phyloP scores from a whole-genome alignment of 2,113 vertebrate genomes.

The Buteo buteo region DNA sequence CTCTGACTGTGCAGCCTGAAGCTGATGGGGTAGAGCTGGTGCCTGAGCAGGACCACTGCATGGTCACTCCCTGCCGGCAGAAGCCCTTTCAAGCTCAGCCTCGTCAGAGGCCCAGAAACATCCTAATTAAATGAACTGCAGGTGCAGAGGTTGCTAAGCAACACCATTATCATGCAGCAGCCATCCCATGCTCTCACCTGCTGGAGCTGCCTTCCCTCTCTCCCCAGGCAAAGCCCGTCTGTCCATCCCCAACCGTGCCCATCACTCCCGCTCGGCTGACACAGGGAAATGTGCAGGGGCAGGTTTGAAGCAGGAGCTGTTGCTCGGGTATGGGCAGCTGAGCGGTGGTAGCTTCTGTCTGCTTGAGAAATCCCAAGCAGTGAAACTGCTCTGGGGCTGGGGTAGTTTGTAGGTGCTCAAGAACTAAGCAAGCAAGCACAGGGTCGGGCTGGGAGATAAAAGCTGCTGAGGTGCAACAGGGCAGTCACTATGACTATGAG shows the following conservation, averaged over 20 bases:
- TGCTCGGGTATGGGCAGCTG: neutral
- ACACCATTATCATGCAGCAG: neutral
- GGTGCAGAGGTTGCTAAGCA: constrained; percentile 61
- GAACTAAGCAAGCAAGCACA: neutral
- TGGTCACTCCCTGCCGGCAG: neutral
- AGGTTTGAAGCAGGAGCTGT: neutral
- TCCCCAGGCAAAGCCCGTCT: neutral
- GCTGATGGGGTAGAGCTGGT: neutral
- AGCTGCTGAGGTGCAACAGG: neutral
- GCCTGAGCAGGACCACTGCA: neutral
- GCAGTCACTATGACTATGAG: neutral
- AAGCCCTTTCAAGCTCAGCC: neutral
- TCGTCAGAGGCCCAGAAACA: neutral
- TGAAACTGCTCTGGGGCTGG: neutral
- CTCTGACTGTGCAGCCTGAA: neutral
- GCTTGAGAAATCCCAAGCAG: neutral
- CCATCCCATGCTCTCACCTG: neutral
- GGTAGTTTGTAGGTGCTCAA: too few relatives aligned
- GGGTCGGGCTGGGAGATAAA: rapidly evolving
- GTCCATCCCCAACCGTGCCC: too few relatives aligned
- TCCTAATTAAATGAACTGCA: neutral
- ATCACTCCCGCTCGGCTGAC: neutral
- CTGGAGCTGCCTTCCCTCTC: neutral
- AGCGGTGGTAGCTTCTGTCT: neutral
- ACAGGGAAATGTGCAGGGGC: neutral